These are phyloP conservation scores for Drosophila tropicalis DNA, from an alignment of 1,140 invertebrate genomes.

Conservation along the genomic window DNA sequence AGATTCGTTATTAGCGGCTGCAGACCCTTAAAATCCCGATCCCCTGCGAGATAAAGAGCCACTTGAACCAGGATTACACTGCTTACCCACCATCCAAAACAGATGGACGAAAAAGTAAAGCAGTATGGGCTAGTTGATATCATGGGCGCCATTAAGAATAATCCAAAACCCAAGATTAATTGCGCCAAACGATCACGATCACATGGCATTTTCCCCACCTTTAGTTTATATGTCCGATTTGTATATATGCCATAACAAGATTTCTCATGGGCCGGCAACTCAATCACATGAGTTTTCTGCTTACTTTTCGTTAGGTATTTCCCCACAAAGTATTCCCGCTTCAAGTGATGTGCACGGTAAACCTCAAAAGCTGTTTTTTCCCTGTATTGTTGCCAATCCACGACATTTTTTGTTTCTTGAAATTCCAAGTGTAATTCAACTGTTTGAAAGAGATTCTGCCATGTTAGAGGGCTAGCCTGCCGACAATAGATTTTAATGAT, in stretches of 20 bases:
- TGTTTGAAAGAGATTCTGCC: background rate
- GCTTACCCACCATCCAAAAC: slow-evolving; percentile 14
- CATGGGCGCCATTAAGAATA: background rate
- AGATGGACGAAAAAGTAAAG: background rate
- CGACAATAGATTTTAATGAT: background rate
- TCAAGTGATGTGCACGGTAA: background rate
- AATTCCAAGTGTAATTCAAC: background rate
- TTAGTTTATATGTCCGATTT: slow-evolving; percentile 29
- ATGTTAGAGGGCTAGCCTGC: background rate
- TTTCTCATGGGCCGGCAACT: slow-evolving; percentile 11
- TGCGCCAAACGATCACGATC: slow-evolving; percentile 11
- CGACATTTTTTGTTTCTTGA: background rate
- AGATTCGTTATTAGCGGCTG: slow-evolving; percentile 13
- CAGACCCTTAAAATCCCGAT: background rate
- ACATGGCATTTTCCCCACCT: background rate
- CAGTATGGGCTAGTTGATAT: background rate
- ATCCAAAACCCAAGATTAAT: slow-evolving; percentile 6
- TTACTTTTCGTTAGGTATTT: slow-evolving; percentile 14
- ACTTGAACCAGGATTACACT: background rate
- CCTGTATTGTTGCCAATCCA: slow-evolving; percentile 36
- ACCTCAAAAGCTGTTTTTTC: slow-evolving; percentile 9
- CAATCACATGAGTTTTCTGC: slow-evolving; percentile 11
- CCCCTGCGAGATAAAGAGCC: background rate
- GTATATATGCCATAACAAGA: slow-evolving; percentile 49
- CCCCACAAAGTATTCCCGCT: slow-evolving; percentile 14